Percentiles rank a stretch among this genome's conserved stretches.
Evolutionary conservation across 2,113 vertebrate genomes (phyloP).

Genomic region (Psophia crepitans): DNA sequence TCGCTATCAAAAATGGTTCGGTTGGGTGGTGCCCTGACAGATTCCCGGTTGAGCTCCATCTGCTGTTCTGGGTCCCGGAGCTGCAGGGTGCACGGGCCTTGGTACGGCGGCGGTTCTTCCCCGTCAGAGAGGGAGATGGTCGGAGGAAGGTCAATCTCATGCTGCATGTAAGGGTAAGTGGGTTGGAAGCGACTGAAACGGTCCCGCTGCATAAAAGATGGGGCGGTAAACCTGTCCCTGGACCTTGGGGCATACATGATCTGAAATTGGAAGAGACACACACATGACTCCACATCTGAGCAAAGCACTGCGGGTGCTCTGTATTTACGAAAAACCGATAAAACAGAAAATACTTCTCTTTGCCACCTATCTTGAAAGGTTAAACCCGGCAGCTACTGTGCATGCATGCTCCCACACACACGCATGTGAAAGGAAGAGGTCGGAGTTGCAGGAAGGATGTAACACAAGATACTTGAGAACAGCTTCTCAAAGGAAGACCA

Average conservation of each 20-base stretch:
- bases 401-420: accelerated
- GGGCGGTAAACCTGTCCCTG: constrained; percentile 86
- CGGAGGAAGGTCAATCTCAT: constrained; percentile 95
- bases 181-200: constrained; percentile 96
- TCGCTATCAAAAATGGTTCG: constrained; percentile 97
- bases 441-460: not conserved
- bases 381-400: not conserved
- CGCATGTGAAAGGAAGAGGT: not conserved
- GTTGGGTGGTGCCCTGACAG: constrained; percentile 94
- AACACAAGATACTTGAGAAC: not conserved
- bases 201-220: constrained; percentile 91
- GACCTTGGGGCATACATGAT: constrained; percentile 88
- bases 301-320: accelerated
- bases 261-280: constrained; percentile 70
- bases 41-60: constrained; percentile 96
- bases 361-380: not conserved
- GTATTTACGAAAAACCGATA: accelerated
- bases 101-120: constrained; percentile 93
- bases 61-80: constrained; percentile 96
- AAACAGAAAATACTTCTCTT: not conserved
- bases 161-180: constrained; percentile 94
- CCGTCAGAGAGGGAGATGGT: constrained; percentile 96
- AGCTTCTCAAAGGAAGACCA: not conserved
- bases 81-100: constrained; percentile 92
- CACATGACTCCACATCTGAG: not conserved